Base-by-base conservation (phyloP, 2,113 vertebrate species). In the Corapipo altera region DNA sequence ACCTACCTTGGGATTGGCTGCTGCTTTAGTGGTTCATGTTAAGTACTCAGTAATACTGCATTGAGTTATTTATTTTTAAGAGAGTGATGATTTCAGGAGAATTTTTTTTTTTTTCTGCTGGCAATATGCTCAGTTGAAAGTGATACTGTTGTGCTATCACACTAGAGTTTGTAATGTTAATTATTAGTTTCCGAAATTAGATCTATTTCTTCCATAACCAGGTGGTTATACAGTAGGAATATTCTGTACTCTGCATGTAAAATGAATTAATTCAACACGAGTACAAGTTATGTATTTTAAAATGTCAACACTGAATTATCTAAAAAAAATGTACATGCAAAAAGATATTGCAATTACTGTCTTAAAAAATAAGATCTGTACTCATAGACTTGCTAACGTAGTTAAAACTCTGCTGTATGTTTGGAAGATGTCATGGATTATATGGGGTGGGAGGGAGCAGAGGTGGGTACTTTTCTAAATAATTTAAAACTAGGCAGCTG, bases 151-250 rank as follows among this genome's bases (percentile, higher is more conserved):
- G 43, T 89, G 52, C 44, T 66, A 33, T n/a, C 39, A 30, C 22
- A 26, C 27, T 89, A 17, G 55, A 35, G 30, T 89, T 95, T 6
- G 2, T 52, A 32, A 78, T 69, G 52, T 28, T 93, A 82, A 88
- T 88, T 91, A 71, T 69, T 94, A 75, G 48, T 74, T 95, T 95
- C 54, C 57, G 79, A 87, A 81, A 75, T 80, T 73, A 91, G 64
- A 58, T 75, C 61, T 78, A 32, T 17, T 78, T 93, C 26, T 92
- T 82, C 77, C 17, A 1, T 76, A 64, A 94, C 15, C 28, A 54
- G 37, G 46, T 79, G 58, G 41, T 82, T 86, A 57, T 49, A 24
- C 32, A 76, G 30, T 54, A 72, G 70, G 49, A 85, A 46, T 82
- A 54, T 69, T 89, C 57, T 64, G 30, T 81, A 44, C 62, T 67